Base-by-base conservation (phyloP, 2,888 invertebrate species). In the Lobophora halterata region DNA sequence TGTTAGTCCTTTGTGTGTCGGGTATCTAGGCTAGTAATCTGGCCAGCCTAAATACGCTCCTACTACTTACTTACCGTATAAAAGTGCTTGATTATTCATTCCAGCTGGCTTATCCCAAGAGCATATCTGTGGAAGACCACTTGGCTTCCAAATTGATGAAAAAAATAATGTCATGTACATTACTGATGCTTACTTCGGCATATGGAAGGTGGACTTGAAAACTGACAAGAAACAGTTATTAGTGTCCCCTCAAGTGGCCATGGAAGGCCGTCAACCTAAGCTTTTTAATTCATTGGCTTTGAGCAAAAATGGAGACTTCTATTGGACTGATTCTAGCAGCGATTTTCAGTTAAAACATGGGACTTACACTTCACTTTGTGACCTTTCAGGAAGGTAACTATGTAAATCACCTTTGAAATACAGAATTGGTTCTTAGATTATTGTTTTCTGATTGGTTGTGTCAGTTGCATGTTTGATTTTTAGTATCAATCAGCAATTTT, bases 341-440 rank as follows among this genome's bases (percentile, higher is more conserved):
- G 93, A 94, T 48, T 95, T 93, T 70, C 58, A 73, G 1, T 73
- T 98, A 18, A 85, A 92, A 53, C 92, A 97, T 83, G 92, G 95
- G 24, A 60, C 91, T 1, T 91, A 90, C 38, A 67, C 88, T 6
- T 36, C 91, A 17, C 66, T 97, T 1, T 89, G 93, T 33, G 93
- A 95, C 79, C 93, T 95, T 13, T 90, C 91, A 53, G 98, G 98
- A 79, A 93, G 97, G 97, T 97, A 65, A 52, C n/a, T n/a, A n/a
- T n/a, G n/a, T n/a, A n/a, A n/a, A n/a, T n/a, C n/a, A n/a, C n/a
- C n/a, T n/a, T n/a, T n/a, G n/a, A n/a, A n/a, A n/a, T n/a, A n/a
- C n/a, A n/a, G n/a, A n/a, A n/a, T n/a, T n/a, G n/a, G n/a, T n/a
- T n/a, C n/a, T n/a, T n/a, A n/a, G n/a, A n/a, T n/a, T n/a, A n/a